phyloP scores from a whole-genome alignment of 1,140 invertebrate species.

The Listronotus oregonensis region DNA sequence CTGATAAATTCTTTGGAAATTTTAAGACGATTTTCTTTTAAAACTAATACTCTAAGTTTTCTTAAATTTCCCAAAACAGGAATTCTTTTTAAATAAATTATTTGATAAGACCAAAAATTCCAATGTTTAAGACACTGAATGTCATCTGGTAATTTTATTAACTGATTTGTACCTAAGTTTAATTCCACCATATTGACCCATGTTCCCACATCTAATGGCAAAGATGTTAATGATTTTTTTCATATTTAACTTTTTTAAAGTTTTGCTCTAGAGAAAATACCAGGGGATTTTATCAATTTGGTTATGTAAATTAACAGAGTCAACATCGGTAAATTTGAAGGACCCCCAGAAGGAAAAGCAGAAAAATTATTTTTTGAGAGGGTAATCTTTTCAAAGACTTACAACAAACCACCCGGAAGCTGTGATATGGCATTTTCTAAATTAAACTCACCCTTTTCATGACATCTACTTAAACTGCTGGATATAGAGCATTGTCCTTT shows the following conservation, averaged over 20 bases:
- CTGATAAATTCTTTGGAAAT: conserved; percentile 94
- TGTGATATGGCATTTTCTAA: conserved; percentile 96
- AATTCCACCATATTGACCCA: conserved; percentile 97
- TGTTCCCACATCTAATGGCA: conserved; percentile 93
- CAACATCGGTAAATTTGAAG: conserved; percentile 93
- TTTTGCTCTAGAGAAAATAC: conserved; percentile 92
- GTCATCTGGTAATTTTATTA: conserved; percentile 95
- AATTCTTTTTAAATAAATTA: conserved; percentile 85
- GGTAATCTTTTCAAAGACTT: conserved; percentile 94
- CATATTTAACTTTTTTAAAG: conserved; percentile 96
- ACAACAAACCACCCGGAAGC: conserved; percentile 92
- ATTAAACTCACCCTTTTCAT: conserved; percentile 97
- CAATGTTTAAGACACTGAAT: conserved; percentile 93
- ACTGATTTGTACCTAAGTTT: conserved; percentile 93
- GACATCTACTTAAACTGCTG: conserved; percentile 91
- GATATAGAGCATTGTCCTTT: conserved; percentile 95
- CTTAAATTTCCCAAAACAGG: conserved; percentile 90
- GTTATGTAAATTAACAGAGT: conserved; percentile 98
- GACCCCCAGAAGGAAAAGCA: conserved; percentile 95
- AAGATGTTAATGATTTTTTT: conserved; percentile 94
- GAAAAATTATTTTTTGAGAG: conserved; percentile 94
- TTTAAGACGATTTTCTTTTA: conserved; percentile 97
- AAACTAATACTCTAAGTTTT: conserved; percentile 91
- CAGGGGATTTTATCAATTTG: conserved; percentile 95
- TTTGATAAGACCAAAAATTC: conserved; percentile 97